These are phyloP conservation scores for Harpalus rufipes DNA, from an alignment of 2,888 invertebrate species.

Conservation along the genomic window DNA sequence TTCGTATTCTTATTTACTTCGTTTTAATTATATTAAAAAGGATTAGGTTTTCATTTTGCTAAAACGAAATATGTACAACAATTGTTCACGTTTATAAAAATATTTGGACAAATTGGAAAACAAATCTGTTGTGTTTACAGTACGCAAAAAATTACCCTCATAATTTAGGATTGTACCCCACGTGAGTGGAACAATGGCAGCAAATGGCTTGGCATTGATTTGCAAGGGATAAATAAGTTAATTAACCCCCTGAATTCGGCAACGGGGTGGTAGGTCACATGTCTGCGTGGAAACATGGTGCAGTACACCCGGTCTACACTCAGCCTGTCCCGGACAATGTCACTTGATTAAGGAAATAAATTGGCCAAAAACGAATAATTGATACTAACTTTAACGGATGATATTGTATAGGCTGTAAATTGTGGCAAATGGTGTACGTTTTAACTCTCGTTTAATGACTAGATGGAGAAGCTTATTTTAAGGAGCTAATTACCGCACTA, in stretches of 20 bases:
- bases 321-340: constrained; percentile 25
- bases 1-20: no score
- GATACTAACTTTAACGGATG: constrained; percentile 54
- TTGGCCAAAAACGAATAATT: constrained; percentile 55
- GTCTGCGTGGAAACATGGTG: neutral
- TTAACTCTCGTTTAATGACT: constrained; percentile 48
- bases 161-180: constrained; percentile 7
- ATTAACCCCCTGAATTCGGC: constrained; percentile 20
- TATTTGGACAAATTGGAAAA: neutral
- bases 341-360: constrained; percentile 44
- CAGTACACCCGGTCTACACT: neutral
- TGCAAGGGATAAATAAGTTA: constrained; percentile 46
- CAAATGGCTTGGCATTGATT: constrained; percentile 43
- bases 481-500: constrained; percentile 26
- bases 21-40: no score
- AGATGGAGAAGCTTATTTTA: neutral
- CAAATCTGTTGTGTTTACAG: neutral
- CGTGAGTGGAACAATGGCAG: constrained; percentile 11
- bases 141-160: neutral
- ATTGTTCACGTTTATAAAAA: no score
- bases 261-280: constrained; percentile 38
- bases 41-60: no score
- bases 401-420: constrained; percentile 34
- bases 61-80: no score
- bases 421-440: constrained; percentile 15